Evolutionary conservation across 2,888 invertebrate species (phyloP).

Genomic region (Opisthograptis luteolata): DNA sequence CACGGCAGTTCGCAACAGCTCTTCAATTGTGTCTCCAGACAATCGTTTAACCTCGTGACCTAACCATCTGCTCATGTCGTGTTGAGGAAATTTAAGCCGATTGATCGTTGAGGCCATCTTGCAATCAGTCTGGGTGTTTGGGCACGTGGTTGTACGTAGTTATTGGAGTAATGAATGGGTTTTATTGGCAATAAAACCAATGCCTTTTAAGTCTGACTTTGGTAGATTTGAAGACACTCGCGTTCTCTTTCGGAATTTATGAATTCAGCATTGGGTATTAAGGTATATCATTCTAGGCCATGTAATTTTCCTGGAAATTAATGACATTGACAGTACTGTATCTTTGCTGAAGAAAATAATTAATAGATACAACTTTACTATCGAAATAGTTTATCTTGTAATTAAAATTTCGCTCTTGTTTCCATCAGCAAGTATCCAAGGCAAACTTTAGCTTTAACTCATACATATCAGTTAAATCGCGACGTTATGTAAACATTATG

Average conservation of each 20-base stretch:
- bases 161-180: background rate
- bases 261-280: no score
- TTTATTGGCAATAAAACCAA: no score
- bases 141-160: background rate
- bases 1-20: slow-evolving; percentile 17
- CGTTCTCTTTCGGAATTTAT: no score
- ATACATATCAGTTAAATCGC: background rate
- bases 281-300: no score
- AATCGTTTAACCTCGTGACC: slow-evolving; percentile 27
- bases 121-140: slow-evolving; percentile 6
- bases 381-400: no score
- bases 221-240: no score
- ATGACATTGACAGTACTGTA: no score
- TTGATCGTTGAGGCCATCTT: slow-evolving; percentile 15
- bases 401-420: no score
- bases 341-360: no score
- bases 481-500: background rate
- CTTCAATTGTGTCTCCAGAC: slow-evolving; percentile 29
- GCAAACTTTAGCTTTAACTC: background rate
- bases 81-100: slow-evolving; percentile 12
- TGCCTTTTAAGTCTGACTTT: background rate
- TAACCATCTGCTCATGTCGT: slow-evolving; percentile 20
- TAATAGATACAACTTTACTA: no score
- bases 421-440: no score
- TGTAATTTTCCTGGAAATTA: no score